Percentiles rank a stretch among this genome's conserved stretches.
These are phyloP conservation scores for Hirudinaria manillensis DNA, from an alignment of 2,888 invertebrate species.

Conservation along the genomic window DNA sequence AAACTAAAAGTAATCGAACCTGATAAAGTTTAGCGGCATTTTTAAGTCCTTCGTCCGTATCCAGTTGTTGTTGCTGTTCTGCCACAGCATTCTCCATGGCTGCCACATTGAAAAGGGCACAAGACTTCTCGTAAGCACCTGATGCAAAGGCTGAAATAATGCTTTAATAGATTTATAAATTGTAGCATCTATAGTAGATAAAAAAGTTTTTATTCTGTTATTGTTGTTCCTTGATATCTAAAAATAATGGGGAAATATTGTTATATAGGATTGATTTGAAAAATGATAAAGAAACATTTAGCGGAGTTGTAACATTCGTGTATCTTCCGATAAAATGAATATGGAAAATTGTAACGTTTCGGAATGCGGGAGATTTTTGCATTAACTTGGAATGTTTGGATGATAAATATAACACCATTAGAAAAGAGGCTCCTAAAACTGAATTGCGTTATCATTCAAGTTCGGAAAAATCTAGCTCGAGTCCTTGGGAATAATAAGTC, in stretches of 20 bases:
- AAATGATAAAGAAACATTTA: no score
- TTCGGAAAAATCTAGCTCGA: no score
- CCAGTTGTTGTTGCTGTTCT: slow-evolving; percentile 75
- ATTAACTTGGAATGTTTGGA: no score
- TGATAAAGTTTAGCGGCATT: slow-evolving; percentile 83
- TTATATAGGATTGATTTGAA: no score
- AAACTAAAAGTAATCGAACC: slow-evolving; percentile 55
- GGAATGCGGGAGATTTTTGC: no score
- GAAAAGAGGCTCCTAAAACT: no score
- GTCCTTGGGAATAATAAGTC: no score
- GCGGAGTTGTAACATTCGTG: no score
- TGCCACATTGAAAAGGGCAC: slow-evolving; percentile 90
- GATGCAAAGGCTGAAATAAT: slow-evolving; percentile 71
- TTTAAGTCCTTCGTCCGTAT: slow-evolving; percentile 87
- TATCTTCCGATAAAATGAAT: no score
- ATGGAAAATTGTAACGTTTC: no score
- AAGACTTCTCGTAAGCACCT: slow-evolving; percentile 83
- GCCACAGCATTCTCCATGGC: slow-evolving; percentile 75
- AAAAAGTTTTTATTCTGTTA: not conserved
- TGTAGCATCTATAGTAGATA: not conserved
- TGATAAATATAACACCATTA: no score
- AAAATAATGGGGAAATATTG: slow-evolving; percentile 57
- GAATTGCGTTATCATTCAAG: no score
- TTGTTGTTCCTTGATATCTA: not conserved
- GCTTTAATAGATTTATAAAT: slow-evolving; percentile 30